Conservation (phyloP, 2,888 invertebrate species). For the Tanytarsus gracilentus region DNA sequence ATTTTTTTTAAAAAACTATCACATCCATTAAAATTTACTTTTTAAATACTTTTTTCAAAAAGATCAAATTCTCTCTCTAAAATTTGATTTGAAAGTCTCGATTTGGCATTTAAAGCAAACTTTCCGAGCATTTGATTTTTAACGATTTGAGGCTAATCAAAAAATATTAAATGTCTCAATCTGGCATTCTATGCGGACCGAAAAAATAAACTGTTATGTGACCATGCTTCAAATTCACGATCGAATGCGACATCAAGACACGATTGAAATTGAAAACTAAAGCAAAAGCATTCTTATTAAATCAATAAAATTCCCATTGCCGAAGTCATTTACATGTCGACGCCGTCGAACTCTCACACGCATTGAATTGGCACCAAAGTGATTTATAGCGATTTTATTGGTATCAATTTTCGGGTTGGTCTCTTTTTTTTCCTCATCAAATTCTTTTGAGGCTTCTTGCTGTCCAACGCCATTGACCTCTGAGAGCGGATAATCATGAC, state of each 20-base stretch:
- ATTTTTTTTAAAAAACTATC: no score
- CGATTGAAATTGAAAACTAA: neutral
- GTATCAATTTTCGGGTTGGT: neutral
- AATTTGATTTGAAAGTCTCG: neutral
- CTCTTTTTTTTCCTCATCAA: neutral
- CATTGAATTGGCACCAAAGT: conserved; percentile 13
- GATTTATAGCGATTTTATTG: conserved; percentile 25
- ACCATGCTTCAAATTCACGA: conserved; percentile 10
- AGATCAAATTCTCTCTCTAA: no score
- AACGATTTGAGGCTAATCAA: conserved; percentile 9
- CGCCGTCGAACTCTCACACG: neutral
- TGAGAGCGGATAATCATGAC: no score
- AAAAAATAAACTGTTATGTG: neutral
- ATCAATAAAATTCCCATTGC: conserved; percentile 24
- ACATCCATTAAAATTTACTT: no score
- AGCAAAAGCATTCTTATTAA: conserved; percentile 21
- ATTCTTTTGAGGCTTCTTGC: neutral
- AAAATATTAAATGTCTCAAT: conserved; percentile 20
- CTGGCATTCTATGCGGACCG: neutral
- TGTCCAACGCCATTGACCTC: no score
- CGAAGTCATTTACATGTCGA: conserved; percentile 19
- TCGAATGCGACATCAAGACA: neutral
- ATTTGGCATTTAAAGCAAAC: conserved; percentile 9
- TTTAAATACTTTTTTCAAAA: no score
- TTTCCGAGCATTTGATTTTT: conserved; percentile 11